phyloP scores from a whole-genome alignment of 1,140 invertebrate species.

The Rhagoletis pomonella region DNA sequence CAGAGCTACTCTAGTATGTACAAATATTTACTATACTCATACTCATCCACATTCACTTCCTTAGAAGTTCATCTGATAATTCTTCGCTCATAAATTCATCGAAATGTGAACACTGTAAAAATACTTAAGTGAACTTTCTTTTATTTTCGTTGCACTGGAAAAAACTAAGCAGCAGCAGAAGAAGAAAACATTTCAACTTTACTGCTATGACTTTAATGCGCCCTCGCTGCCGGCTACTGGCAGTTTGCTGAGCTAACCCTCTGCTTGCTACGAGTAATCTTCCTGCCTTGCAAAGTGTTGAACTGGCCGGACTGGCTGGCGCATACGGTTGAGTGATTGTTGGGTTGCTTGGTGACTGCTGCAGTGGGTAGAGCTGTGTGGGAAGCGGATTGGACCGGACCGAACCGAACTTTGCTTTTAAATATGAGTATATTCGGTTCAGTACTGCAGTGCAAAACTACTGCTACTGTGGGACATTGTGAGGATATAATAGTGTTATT shows the following conservation, averaged over 20 bases:
- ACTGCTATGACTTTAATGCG: constrained; percentile 48
- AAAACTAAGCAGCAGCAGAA: not conserved
- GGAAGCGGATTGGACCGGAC: not conserved
- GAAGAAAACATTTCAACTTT: constrained; percentile 34
- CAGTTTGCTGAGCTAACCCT: not conserved
- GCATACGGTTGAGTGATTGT: constrained; percentile 25
- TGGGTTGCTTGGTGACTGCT: constrained; percentile 6
- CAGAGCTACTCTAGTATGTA: not conserved
- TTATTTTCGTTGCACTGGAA: not conserved
- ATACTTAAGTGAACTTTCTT: constrained; percentile 28
- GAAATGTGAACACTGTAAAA: constrained; percentile 38
- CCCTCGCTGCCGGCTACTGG: constrained; percentile 19
- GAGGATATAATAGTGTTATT: too few species aligned
- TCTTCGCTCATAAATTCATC: constrained; percentile 16
- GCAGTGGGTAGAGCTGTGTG: constrained; percentile 14
- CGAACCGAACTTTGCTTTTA: constrained; percentile 14
- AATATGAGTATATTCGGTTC: constrained; percentile 25
- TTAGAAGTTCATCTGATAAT: constrained; percentile 17
- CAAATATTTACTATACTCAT: not conserved
- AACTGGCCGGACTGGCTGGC: constrained; percentile 4
- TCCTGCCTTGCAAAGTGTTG: constrained; percentile 31
- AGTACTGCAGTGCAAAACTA: not conserved
- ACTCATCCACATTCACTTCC: not conserved
- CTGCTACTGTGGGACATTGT: not conserved
- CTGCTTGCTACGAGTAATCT: not conserved